Evolutionary conservation across 2,888 invertebrate genomes (phyloP), one percentile per base, ranked within the genome.

Genomic region (Bombylius major): DNA sequence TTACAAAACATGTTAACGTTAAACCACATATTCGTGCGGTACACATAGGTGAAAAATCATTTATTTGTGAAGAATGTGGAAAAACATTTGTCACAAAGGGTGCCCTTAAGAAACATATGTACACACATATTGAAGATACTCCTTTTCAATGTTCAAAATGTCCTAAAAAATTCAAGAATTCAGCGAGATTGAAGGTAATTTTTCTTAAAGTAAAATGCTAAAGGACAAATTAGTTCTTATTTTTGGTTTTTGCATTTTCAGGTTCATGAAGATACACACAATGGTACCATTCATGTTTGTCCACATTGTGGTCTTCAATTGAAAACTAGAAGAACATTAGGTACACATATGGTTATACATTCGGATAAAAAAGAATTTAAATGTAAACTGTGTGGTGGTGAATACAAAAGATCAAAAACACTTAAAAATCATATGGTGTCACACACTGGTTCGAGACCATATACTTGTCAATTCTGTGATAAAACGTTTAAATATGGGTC

Each of bases 41-140:
- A 39, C 73, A 73, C 55, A 64, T 67, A 4, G 69, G 70, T 42
- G 65, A 66, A 12, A 70, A 75, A 54, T 76, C 76, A 1, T 78
- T 69, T 58, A 70, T 76, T 13, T 78, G 77, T 59, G 76, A 77
- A 56, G 69, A 71, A 56, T 78, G 77, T 61, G 76, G 76, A 0
- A 72, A 75, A 54, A 70, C 73, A 13, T 70, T 76, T 23, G 75
- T 75, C 39, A 75, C 77, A 5, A 71, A 73, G 50, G 76, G 77
- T 3, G 75, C 77, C 3, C 64, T 78, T 0, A 75, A 73, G 46
- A 77, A 77, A 59, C 78, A 78, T 64, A 70, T 75, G 57, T 66
- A 76, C 5, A 75, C 75, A 4, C 78, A 78, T 59, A 75, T 74
- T n/a, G 74, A 75, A 4, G 75, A 73, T 5, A 69, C 72, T 5